Evolutionary conservation across 2,797 vertebrate species (phyloP).

Genomic region (Phrynocephalus forsythii): DNA sequence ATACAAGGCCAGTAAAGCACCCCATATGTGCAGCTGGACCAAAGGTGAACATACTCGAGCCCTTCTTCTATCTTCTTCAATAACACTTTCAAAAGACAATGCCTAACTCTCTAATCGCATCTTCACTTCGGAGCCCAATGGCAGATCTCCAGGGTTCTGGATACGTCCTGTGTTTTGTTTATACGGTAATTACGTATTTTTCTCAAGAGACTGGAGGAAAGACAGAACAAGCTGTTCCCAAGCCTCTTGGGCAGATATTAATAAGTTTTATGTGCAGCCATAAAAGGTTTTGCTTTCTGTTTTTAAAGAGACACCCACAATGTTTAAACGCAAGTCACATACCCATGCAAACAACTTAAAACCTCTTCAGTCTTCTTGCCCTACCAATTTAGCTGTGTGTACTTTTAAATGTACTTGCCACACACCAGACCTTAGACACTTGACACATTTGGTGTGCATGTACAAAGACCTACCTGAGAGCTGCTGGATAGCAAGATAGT

Average conservation of each 20-base stretch:
- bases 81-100: slow-evolving; percentile 65
- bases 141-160: slow-evolving; percentile 67
- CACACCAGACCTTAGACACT: not conserved
- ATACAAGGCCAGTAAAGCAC: not conserved
- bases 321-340: slow-evolving; percentile 54
- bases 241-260: slow-evolving; percentile 72
- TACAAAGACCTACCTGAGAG: not conserved
- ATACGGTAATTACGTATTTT: slow-evolving; percentile 75
- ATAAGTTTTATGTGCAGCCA: slow-evolving; percentile 68
- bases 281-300: slow-evolving; percentile 69
- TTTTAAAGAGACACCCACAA: slow-evolving; percentile 64
- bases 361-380: not conserved
- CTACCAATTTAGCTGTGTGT: not conserved
- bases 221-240: slow-evolving; percentile 72
- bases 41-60: slow-evolving; percentile 50
- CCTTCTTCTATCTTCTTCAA: slow-evolving; percentile 61
- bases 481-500: not conserved
- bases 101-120: slow-evolving; percentile 69
- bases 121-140: slow-evolving; percentile 71
- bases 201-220: slow-evolving; percentile 63
- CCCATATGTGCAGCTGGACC: not conserved
- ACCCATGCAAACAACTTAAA: not conserved
- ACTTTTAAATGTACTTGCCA: not conserved
- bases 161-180: slow-evolving; percentile 74
- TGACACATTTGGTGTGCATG: not conserved